Percentiles rank a stretch among this genome's conserved stretches.
These are phyloP conservation scores for Trogon surrucura DNA, from an alignment of 2,113 vertebrate species.

Conservation along the genomic window DNA sequence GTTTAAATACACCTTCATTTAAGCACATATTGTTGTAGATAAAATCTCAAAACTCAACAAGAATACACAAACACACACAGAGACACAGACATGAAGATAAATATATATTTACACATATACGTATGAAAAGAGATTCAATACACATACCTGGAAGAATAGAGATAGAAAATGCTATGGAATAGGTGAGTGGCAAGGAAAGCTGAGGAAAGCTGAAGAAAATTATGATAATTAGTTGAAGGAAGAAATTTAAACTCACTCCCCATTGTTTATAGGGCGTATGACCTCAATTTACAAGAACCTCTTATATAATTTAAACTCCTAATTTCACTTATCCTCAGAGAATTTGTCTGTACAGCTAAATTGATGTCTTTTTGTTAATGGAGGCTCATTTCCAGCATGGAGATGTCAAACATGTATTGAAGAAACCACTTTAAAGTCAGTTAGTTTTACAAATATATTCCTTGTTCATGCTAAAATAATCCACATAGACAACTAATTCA, in stretches of 20 bases:
- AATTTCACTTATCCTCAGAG: neutral
- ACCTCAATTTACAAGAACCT: slow-evolving; percentile 3
- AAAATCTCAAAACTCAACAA: neutral
- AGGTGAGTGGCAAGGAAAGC: neutral
- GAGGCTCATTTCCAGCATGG: neutral
- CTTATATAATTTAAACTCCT: slow-evolving; percentile 10
- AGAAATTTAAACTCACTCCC: neutral
- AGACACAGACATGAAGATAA: neutral
- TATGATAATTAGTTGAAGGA: neutral
- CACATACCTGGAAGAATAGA: neutral
- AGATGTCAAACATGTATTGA: neutral
- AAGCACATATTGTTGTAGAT: neutral
- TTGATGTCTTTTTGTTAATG: neutral
- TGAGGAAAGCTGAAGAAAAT: neutral
- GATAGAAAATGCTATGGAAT: neutral
- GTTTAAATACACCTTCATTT: slow-evolving; percentile 1
- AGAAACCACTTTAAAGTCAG: neutral
- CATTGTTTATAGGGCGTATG: neutral
- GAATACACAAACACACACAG: neutral
- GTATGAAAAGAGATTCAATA: neutral
- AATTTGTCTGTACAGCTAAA: neutral
- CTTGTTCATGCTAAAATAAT: neutral
- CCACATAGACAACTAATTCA: neutral
- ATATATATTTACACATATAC: neutral
- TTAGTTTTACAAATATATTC: neutral